phyloP scores from a whole-genome alignment of 2,113 vertebrate species.

The Anoplopoma fimbria region DNA sequence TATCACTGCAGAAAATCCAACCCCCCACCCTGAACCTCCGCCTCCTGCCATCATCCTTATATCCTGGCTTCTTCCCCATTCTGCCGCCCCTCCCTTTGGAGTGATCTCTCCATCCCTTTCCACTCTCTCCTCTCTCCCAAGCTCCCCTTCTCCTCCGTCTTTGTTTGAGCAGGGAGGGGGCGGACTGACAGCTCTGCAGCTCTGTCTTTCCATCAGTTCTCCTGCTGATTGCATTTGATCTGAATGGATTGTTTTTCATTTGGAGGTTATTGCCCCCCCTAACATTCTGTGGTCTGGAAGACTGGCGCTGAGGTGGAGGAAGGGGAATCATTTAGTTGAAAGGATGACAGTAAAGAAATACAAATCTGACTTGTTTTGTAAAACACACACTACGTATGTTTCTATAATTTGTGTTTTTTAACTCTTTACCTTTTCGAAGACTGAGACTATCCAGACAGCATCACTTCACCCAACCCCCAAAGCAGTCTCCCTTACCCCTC shows the following conservation, averaged over 20 bases:
- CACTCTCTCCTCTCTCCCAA: slow-evolving; percentile 59
- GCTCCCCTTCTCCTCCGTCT: slow-evolving; percentile 53
- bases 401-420: slow-evolving; percentile 7
- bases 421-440: background rate
- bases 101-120: slow-evolving; percentile 84
- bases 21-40: slow-evolving; percentile 38
- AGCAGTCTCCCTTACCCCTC: slow-evolving; percentile 3
- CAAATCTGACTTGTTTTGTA: background rate
- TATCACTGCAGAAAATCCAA: slow-evolving; percentile 86
- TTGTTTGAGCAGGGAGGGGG: slow-evolving; percentile 68
- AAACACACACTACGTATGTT: background rate
- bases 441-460: slow-evolving; percentile 19
- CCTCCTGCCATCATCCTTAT: slow-evolving; percentile 61
- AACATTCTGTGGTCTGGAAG: slow-evolving; percentile 53
- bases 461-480: background rate
- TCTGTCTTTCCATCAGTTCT: slow-evolving; percentile 74
- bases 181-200: slow-evolving; percentile 63
- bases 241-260: slow-evolving; percentile 83
- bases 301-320: slow-evolving; percentile 72
- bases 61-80: slow-evolving; percentile 70
- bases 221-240: slow-evolving; percentile 81
- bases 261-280: slow-evolving; percentile 75
- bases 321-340: slow-evolving; percentile 55
- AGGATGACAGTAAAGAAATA: slow-evolving; percentile 5
- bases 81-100: slow-evolving; percentile 77